Percentiles rank a stretch among this genome's conserved stretches.
These are phyloP conservation scores for Julus scanicus DNA, from an alignment of 2,888 invertebrate species.

Conservation along the genomic window DNA sequence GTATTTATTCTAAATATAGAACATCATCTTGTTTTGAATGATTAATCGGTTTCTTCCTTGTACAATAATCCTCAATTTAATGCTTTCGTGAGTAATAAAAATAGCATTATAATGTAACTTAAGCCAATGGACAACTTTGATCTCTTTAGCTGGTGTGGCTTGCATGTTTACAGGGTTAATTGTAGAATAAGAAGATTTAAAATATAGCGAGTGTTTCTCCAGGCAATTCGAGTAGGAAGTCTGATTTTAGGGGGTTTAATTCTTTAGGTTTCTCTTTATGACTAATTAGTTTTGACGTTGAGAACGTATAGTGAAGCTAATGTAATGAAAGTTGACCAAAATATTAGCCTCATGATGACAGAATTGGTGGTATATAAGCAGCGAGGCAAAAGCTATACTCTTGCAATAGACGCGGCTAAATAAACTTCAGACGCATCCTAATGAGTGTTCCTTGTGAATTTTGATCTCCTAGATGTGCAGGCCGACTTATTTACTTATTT, in stretches of 20 bases:
- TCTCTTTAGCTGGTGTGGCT: not conserved
- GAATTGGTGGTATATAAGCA: not conserved
- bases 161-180: not conserved
- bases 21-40: too few relatives aligned
- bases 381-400: not conserved
- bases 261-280: slow-evolving; percentile 35
- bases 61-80: too few relatives aligned
- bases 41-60: too few relatives aligned
- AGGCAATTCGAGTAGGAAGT: not conserved
- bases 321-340: slow-evolving; percentile 30
- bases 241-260: not conserved
- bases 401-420: not conserved
- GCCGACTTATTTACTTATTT: slow-evolving; percentile 34
- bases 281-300: slow-evolving; percentile 27
- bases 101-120: too few relatives aligned
- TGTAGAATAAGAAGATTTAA: not conserved
- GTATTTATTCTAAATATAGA: too few relatives aligned
- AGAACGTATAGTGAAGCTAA: slow-evolving; percentile 29
- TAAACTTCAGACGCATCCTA: slow-evolving; percentile 8
- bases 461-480: slow-evolving; percentile 23
- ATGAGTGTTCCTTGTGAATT: slow-evolving; percentile 34
- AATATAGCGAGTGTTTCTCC: not conserved
- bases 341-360: slow-evolving; percentile 23
- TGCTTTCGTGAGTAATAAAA: too few relatives aligned
- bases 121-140: not conserved